Percentiles rank a stretch among this genome's conserved stretches.
Evolutionary conservation across 1,140 invertebrate species (phyloP).

Genomic region (Ceratina japonica): DNA sequence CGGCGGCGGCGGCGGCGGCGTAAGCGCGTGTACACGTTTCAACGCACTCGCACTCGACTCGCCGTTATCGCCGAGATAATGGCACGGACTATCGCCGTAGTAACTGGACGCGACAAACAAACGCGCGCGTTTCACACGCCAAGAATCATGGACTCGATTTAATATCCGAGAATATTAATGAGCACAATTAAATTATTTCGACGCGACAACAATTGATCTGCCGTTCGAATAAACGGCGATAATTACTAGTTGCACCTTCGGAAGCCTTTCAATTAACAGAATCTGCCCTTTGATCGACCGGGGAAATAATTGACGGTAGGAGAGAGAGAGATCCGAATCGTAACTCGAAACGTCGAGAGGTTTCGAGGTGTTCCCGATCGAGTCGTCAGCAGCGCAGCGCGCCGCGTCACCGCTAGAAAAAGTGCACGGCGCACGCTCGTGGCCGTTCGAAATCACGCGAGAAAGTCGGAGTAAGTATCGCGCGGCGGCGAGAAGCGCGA

Average conservation of each 20-base stretch:
- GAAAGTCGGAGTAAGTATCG: conserved; percentile 54
- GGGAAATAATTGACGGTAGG: background rate
- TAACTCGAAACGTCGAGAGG: background rate
- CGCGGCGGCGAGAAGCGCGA: conserved; percentile 49
- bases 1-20: too few relatives aligned
- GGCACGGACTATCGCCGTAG: conserved; percentile 21
- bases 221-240: too few relatives aligned
- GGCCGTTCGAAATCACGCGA: conserved; percentile 48
- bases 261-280: background rate
- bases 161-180: background rate
- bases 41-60: background rate
- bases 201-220: too few relatives aligned
- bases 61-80: conserved; percentile 41
- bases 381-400: conserved; percentile 2
- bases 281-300: background rate
- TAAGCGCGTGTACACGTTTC: background rate
- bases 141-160: background rate
- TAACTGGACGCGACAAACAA: conserved; percentile 29
- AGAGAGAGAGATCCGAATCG: too few relatives aligned
- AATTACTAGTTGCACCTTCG: background rate
- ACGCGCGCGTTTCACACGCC: background rate
- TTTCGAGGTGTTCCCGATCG: conserved; percentile 28
- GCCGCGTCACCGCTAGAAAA: conserved; percentile 39
- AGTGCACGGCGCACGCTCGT: conserved; percentile 37
- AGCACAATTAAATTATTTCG: background rate